Base-by-base conservation (phyloP, 1,140 invertebrate genomes). In the Catajapyx aquilonaris region DNA sequence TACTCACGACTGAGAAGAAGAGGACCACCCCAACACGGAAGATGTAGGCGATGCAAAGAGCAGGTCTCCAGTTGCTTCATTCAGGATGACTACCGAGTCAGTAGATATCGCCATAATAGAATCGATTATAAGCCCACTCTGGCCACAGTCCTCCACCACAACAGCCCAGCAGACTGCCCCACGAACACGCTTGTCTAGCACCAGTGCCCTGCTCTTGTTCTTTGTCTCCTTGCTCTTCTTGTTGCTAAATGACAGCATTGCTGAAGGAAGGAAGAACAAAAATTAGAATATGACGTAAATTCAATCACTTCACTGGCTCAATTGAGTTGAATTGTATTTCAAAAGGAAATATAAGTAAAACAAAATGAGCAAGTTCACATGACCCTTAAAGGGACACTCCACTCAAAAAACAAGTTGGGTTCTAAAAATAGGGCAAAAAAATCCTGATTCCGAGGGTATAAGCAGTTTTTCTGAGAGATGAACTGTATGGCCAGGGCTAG, bases 41-140 rank as follows among this genome's bases (percentile, higher is more conserved):
- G n/a, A n/a, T n/a, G n/a, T 85, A 0, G 86, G 81, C 13, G 83
- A 68, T 9, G 83, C 81, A 46, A 91, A 86, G 7, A 93, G 70
- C 18, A 86, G 78, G 54, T 86, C 78, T 37, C 79, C 65, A 1
- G 76, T 73, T 35, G 61, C 65, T 49, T 86, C 76, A 55, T 94
- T 86, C 30, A 94, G 69, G 9, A 94, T 57, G 17, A 91, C 83
- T 31, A 94, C 60, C 1, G 74, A 80, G 49, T 93, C 86, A 9
- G 75, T 65, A 15, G 84, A 88, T 38, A 95, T 75, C 1, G 80
- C 88, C 37, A 94, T 60, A 40, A 85, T 74, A 52, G 81, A 85
- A 41, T 87, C 79, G 9, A 81, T 59, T n/a, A n/a, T n/a, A 40
- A 71, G 53, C 2, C 67, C 66, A 15, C 69, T 65, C 49, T 69